A percentile compares a stretch with the other conserved stretches of the same genome.
Conservation (phyloP, 1,140 invertebrate genomes). For the Pollicipes pollicipes region DNA sequence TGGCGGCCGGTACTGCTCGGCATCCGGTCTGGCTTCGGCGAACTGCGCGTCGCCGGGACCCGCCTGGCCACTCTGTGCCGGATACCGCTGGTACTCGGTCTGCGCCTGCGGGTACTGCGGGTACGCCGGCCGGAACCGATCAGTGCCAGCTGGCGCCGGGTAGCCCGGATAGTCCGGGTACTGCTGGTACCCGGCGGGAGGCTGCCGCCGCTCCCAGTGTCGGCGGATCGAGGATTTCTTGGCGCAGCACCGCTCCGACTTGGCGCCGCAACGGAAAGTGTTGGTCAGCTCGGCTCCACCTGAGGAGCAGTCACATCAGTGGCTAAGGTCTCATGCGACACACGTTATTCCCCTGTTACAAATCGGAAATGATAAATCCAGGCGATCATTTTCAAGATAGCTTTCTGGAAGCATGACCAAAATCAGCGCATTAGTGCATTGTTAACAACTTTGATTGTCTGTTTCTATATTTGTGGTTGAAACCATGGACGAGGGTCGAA, state of each 20-base stretch:
- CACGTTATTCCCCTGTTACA: no score
- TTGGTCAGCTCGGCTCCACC: slow-evolving; percentile 76
- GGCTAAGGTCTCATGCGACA: no score
- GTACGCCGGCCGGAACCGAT: neutral
- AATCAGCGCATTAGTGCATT: no score
- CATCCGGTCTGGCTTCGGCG: neutral
- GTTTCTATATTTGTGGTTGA: no score
- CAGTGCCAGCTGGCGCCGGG: neutral
- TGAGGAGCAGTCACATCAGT: no score
- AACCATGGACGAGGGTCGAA: no score
- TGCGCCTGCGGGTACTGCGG: neutral
- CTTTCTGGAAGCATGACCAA: no score
- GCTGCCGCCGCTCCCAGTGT: neutral
- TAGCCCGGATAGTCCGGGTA: neutral
- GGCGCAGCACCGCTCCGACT: slow-evolving; percentile 60
- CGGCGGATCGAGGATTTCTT: slow-evolving; percentile 47
- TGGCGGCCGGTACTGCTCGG: neutral
- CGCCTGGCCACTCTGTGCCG: neutral
- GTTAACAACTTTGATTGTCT: no score
- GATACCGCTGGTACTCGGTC: neutral
- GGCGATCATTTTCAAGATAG: no score
- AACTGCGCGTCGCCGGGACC: no score
- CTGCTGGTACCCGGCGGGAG: neutral
- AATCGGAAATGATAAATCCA: no score
- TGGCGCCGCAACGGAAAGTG: slow-evolving; percentile 60